Evolutionary conservation across 2,797 vertebrate genomes (phyloP).

Genomic region (Fringilla coelebs): DNA sequence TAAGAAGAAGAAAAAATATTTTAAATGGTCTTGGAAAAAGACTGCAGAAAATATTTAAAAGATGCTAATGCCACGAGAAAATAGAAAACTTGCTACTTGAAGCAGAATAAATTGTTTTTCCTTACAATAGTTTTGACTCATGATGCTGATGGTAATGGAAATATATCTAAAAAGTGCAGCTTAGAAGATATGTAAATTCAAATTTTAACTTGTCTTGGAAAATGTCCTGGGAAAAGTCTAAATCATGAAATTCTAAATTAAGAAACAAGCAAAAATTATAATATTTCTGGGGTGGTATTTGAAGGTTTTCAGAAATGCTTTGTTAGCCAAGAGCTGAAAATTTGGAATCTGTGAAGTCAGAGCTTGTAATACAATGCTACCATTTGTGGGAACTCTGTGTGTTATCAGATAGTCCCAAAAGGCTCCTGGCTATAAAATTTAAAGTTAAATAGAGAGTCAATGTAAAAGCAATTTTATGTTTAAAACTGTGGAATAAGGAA

Average conservation of each 20-base stretch:
- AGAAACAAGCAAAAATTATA: background rate
- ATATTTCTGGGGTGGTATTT: background rate
- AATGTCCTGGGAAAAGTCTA: background rate
- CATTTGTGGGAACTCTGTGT: background rate
- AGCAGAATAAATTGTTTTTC: constrained; percentile 1
- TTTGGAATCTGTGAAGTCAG: background rate
- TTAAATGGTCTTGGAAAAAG: background rate
- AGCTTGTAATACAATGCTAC: background rate
- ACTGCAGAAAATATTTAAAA: background rate
- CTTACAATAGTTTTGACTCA: background rate
- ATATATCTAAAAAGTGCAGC: background rate
- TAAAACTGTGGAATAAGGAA: background rate
- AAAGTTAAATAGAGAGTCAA: background rate
- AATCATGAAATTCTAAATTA: background rate
- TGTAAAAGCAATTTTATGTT: background rate
- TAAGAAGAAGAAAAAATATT: background rate
- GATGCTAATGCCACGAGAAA: background rate
- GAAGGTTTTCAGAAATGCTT: background rate
- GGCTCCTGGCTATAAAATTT: background rate
- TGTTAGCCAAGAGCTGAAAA: background rate
- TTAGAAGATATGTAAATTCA: background rate
- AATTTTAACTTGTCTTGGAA: background rate
- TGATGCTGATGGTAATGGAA: background rate
- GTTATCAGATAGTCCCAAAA: background rate
- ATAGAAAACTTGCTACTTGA: background rate